A percentile compares a stretch with the other conserved stretches of the same genome.
phyloP scores from a whole-genome alignment of 2,113 vertebrate genomes.

The Misgurnus mizolepis region DNA sequence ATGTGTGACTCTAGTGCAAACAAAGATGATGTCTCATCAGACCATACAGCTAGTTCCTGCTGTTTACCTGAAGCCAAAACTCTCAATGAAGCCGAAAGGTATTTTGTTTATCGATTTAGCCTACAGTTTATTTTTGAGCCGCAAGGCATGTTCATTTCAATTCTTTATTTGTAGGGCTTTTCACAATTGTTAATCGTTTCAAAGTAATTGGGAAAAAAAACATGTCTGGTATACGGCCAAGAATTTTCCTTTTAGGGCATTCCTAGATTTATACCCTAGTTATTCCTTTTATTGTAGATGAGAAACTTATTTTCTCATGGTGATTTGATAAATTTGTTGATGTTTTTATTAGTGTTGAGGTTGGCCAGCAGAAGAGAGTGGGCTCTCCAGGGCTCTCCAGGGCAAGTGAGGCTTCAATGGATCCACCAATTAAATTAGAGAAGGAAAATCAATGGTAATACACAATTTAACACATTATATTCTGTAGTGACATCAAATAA shows the following conservation, averaged over 20 bases:
- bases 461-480: not conserved
- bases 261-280: too few species aligned
- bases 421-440: slow-evolving; percentile 19
- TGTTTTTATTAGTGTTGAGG: slow-evolving; percentile 5
- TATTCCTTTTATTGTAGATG: too few species aligned
- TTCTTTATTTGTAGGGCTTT: too few species aligned
- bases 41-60: not conserved
- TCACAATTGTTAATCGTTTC: not conserved
- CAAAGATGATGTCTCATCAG: not conserved
- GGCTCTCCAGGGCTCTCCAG: slow-evolving; percentile 15
- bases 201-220: too few species aligned
- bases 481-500: too few species aligned
- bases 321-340: not conserved
- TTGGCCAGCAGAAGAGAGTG: not conserved
- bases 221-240: too few species aligned
- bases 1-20: not conserved
- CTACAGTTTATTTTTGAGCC: too few species aligned
- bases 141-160: too few species aligned
- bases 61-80: not conserved
- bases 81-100: not conserved
- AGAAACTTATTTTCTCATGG: too few species aligned
- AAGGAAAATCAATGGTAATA: slow-evolving; percentile 14
- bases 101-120: not conserved
- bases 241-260: too few species aligned
- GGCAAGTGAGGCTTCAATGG: slow-evolving; percentile 33